phyloP scores from a whole-genome alignment of 2,113 vertebrate species.

The Gasterosteus aculeatus region DNA sequence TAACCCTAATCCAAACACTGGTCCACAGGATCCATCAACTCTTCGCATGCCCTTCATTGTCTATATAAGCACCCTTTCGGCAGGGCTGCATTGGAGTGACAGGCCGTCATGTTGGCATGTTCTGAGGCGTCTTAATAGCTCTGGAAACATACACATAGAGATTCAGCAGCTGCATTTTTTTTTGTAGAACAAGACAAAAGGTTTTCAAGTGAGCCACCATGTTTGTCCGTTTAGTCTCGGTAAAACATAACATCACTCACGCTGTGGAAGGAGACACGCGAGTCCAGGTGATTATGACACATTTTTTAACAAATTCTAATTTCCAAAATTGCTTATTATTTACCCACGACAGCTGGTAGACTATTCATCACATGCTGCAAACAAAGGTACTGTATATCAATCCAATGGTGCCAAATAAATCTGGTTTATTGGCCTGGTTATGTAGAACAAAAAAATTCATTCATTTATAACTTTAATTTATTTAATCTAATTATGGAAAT shows the following conservation, averaged over 20 bases:
- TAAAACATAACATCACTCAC: not conserved
- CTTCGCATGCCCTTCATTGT: not conserved
- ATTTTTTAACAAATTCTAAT: not conserved
- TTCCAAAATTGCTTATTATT: not conserved
- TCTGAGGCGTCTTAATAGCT: not conserved
- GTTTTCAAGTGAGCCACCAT: not conserved
- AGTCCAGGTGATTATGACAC: not conserved
- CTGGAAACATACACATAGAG: not conserved
- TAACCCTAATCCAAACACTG: not conserved
- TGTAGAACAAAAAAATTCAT: not conserved
- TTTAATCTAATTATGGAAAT: not conserved
- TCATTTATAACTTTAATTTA: not conserved
- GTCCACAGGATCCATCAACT: not conserved
- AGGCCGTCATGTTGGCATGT: not conserved
- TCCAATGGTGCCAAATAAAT: not conserved
- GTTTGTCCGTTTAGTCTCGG: not conserved
- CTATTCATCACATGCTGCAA: not conserved
- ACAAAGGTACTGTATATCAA: not conserved
- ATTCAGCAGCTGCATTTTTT: not conserved
- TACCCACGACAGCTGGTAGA: not conserved
- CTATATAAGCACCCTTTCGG: not conserved
- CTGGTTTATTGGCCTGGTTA: not conserved
- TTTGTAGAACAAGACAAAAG: not conserved
- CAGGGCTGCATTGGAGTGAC: not conserved
- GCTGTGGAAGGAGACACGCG: not conserved